phyloP scores from a whole-genome alignment of 2,797 vertebrate genomes.

The Cossypha caffra region DNA sequence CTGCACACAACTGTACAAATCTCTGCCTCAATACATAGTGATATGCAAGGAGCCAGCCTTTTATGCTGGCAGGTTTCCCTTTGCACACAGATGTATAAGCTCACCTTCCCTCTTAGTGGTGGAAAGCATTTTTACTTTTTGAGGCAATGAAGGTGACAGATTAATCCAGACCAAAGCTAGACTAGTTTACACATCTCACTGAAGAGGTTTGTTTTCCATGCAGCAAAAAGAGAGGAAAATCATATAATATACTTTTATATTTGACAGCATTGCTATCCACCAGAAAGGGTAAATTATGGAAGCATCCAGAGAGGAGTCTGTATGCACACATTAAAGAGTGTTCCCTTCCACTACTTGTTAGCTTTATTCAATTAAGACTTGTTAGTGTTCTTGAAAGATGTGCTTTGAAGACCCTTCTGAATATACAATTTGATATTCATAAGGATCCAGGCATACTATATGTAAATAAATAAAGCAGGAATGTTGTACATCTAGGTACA shows the following conservation, averaged over 20 bases:
- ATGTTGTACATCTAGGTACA: not conserved
- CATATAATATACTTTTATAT: not conserved
- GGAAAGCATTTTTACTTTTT: not conserved
- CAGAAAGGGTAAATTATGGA: not conserved
- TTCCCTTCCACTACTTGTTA: not conserved
- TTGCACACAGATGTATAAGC: not conserved
- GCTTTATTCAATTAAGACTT: not conserved
- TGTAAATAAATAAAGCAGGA: not conserved
- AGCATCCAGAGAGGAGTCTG: not conserved
- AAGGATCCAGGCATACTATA: not conserved
- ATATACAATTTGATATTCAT: not conserved
- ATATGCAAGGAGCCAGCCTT: not conserved
- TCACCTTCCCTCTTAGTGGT: not conserved
- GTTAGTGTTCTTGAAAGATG: not conserved
- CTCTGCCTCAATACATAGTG: accelerated
- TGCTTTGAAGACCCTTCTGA: not conserved
- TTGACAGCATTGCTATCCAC: not conserved
- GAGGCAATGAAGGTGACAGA: accelerated
- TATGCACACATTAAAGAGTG: not conserved
- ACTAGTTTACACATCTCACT: not conserved
- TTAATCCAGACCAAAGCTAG: not conserved
- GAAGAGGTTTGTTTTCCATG: not conserved
- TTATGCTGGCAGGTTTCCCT: not conserved
- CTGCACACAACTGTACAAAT: not conserved
- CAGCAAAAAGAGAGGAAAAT: not conserved